phyloP scores from a whole-genome alignment of 2,113 vertebrate species.

The Tragelaphus buxtoni region DNA sequence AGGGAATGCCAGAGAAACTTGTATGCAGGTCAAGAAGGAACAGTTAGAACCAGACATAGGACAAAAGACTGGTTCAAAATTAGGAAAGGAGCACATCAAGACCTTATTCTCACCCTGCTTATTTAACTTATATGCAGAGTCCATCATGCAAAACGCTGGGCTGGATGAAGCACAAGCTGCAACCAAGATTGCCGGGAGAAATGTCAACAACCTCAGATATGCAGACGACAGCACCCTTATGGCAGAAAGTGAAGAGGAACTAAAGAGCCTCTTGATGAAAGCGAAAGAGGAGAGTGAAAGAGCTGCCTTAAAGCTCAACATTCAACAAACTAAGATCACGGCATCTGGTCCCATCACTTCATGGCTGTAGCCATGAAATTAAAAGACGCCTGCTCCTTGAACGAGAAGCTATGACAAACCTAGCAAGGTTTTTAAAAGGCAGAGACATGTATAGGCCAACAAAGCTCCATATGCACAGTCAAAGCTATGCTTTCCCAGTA shows the following conservation, averaged over 20 bases:
- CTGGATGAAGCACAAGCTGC: background rate
- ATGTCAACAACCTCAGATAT: background rate
- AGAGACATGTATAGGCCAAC: background rate
- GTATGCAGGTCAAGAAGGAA: background rate
- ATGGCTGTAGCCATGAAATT: background rate
- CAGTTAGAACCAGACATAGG: background rate
- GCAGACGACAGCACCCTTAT: background rate
- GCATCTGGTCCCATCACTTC: background rate
- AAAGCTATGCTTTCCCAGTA: background rate
- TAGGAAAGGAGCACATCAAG: background rate
- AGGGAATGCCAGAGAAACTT: background rate
- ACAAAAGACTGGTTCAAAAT: background rate
- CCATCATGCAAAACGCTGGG: background rate
- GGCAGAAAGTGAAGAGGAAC: background rate
- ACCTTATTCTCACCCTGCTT: background rate
- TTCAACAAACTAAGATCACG: background rate
- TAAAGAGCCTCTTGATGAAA: background rate
- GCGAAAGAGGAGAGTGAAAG: background rate
- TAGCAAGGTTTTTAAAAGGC: background rate
- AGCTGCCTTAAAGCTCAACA: background rate
- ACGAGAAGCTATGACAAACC: background rate
- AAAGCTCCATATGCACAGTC: background rate
- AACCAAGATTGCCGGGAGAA: background rate
- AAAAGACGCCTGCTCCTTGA: background rate
- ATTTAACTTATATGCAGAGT: background rate